Conservation (phyloP, 2,888 invertebrate genomes). For the Ormyrus thymus region DNA sequence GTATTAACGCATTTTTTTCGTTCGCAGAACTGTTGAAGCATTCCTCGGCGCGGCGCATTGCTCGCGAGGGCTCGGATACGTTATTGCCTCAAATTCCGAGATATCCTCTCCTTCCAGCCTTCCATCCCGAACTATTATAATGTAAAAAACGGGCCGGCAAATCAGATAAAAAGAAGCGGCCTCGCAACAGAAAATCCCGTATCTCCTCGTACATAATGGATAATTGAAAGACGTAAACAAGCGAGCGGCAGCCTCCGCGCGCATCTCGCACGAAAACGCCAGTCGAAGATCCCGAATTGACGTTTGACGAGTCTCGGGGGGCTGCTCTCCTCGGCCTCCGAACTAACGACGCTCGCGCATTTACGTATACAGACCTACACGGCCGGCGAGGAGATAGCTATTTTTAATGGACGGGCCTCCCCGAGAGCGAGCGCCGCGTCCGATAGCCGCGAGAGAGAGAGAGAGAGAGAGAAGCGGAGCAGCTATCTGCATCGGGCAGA, state of each 20-base stretch:
- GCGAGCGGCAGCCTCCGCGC: background rate
- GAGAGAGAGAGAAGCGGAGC: slow-evolving; percentile 57
- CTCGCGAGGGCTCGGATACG: no score
- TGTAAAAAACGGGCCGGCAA: no score
- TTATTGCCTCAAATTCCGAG: no score
- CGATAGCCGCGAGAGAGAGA: slow-evolving; percentile 9
- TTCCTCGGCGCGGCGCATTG: no score
- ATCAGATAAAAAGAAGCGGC: no score
- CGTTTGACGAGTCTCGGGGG: slow-evolving; percentile 31
- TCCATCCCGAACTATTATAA: no score
- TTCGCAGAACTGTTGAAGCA: no score
- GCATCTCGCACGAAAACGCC: slow-evolving; percentile 26
- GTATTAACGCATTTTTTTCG: no score
- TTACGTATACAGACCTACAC: background rate
- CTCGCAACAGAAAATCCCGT: no score
- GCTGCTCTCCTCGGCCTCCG: background rate
- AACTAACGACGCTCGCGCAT: background rate
- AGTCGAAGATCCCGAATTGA: slow-evolving; percentile 33
- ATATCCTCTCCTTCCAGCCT: no score
- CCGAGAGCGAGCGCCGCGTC: background rate
- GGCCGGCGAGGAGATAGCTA: slow-evolving; percentile 65
- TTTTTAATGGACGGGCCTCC: slow-evolving; percentile 67
- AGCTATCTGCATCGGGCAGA: slow-evolving; percentile 63
- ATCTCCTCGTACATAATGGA: background rate
- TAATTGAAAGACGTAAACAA: slow-evolving; percentile 39